Conservation (phyloP, 1,140 invertebrate species). For the Spodoptera litura region DNA sequence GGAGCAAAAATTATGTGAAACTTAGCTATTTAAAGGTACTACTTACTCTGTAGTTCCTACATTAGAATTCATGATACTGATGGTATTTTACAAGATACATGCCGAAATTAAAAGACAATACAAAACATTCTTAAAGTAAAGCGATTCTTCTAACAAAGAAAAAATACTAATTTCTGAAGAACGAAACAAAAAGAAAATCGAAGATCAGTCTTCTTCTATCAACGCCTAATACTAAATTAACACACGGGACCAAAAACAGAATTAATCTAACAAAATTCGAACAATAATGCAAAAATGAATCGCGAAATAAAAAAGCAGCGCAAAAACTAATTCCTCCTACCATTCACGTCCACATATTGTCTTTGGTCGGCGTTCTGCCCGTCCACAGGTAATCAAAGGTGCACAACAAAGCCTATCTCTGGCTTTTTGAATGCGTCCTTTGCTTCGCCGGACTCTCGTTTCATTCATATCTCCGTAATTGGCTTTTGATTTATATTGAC, state of each 20-base stretch:
- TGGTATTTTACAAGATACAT: too few species aligned
- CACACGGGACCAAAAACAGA: background rate
- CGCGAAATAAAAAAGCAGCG: slow-evolving; percentile 15
- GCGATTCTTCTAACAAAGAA: too few species aligned
- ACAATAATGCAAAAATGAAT: slow-evolving; percentile 14
- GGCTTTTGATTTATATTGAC: slow-evolving; percentile 47
- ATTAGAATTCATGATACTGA: too few species aligned
- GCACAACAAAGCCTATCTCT: slow-evolving; percentile 47
- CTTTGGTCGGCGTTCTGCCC: slow-evolving; percentile 45
- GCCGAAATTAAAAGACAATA: too few species aligned
- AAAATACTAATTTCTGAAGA: too few species aligned
- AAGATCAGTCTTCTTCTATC: too few species aligned
- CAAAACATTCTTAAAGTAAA: too few species aligned
- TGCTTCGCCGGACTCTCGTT: slow-evolving; percentile 40
- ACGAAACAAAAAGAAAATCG: too few species aligned
- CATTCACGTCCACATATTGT: slow-evolving; percentile 46
- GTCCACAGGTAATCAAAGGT: slow-evolving; percentile 51
- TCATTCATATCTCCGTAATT: slow-evolving; percentile 49
- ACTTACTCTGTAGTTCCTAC: too few species aligned
- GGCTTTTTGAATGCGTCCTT: slow-evolving; percentile 47
- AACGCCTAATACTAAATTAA: background rate
- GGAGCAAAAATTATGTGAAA: background rate
- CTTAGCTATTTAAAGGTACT: too few species aligned
- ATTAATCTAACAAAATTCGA: slow-evolving; percentile 36
- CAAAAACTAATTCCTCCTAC: slow-evolving; percentile 49